These are phyloP conservation scores for Stenodera caucasica DNA, from an alignment of 2,888 invertebrate genomes.

Conservation along the genomic window DNA sequence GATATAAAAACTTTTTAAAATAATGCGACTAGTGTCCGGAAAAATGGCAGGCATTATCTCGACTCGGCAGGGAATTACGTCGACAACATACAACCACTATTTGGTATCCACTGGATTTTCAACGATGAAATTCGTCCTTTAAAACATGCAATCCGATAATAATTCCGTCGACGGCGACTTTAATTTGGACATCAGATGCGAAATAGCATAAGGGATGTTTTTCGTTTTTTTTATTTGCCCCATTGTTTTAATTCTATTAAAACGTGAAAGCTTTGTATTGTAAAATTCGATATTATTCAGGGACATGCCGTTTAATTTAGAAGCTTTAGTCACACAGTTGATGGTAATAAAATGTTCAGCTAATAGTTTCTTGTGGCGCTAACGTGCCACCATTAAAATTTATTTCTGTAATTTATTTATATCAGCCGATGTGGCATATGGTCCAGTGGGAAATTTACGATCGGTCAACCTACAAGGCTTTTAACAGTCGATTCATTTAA, in stretches of 20 bases:
- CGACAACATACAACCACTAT: not conserved
- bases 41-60: slow-evolving; percentile 55
- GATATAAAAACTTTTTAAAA: slow-evolving; percentile 57
- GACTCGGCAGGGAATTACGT: slow-evolving; percentile 51
- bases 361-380: slow-evolving; percentile 46
- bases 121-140: not conserved
- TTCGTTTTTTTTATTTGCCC: too few species aligned
- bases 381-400: slow-evolving; percentile 48
- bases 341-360: slow-evolving; percentile 43
- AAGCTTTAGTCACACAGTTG: slow-evolving; percentile 43
- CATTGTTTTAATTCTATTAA: not conserved
- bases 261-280: not conserved
- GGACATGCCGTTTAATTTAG: slow-evolving; percentile 31
- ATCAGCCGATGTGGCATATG: slow-evolving; percentile 45
- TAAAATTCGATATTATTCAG: slow-evolving; percentile 19
- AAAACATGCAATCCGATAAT: slow-evolving; percentile 15
- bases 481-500: slow-evolving; percentile 23
- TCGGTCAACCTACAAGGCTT: slow-evolving; percentile 19
- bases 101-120: too few species aligned
- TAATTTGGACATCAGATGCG: slow-evolving; percentile 1
- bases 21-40: slow-evolving; percentile 55
- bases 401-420: slow-evolving; percentile 50
- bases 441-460: slow-evolving; percentile 34
- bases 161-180: not conserved
- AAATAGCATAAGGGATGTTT: not conserved